phyloP scores from a whole-genome alignment of 2,888 invertebrate genomes.

The Icerya purchasi region DNA sequence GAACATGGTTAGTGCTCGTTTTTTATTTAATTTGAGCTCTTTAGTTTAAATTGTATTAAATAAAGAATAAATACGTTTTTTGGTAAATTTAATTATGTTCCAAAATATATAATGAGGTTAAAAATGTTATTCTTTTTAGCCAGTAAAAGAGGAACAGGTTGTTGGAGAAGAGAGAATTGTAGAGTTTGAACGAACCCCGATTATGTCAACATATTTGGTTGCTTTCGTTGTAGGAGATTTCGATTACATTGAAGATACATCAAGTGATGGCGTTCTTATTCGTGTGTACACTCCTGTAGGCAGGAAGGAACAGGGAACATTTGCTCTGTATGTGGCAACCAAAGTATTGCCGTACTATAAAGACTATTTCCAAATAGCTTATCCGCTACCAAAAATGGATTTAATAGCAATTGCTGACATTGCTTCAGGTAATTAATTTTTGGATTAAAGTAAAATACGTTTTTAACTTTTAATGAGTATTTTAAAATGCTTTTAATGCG shows the following conservation, averaged over 20 bases:
- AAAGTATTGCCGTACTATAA: slow-evolving; percentile 84
- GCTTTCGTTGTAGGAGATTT: slow-evolving; percentile 88
- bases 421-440: slow-evolving; percentile 38
- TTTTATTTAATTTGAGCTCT: too few species aligned
- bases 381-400: slow-evolving; percentile 90
- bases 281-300: slow-evolving; percentile 72
- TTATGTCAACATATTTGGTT: slow-evolving; percentile 89
- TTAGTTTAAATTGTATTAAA: too few species aligned
- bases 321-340: slow-evolving; percentile 79
- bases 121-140: slow-evolving; percentile 24
- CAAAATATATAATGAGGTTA: background rate
- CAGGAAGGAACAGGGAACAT: slow-evolving; percentile 75
- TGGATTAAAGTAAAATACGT: background rate
- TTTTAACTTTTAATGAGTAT: too few species aligned
- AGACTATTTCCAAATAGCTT: slow-evolving; percentile 81
- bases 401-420: slow-evolving; percentile 91
- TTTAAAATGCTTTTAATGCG: too few species aligned
- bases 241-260: slow-evolving; percentile 70
- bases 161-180: slow-evolving; percentile 29
- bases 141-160: slow-evolving; percentile 22
- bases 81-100: too few species aligned
- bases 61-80: too few species aligned
- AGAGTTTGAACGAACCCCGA: slow-evolving; percentile 61
- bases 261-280: slow-evolving; percentile 58
- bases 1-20: slow-evolving; percentile 63